Evolutionary conservation across 2,797 vertebrate species (phyloP).

Genomic region (Takifugu ocellatus): DNA sequence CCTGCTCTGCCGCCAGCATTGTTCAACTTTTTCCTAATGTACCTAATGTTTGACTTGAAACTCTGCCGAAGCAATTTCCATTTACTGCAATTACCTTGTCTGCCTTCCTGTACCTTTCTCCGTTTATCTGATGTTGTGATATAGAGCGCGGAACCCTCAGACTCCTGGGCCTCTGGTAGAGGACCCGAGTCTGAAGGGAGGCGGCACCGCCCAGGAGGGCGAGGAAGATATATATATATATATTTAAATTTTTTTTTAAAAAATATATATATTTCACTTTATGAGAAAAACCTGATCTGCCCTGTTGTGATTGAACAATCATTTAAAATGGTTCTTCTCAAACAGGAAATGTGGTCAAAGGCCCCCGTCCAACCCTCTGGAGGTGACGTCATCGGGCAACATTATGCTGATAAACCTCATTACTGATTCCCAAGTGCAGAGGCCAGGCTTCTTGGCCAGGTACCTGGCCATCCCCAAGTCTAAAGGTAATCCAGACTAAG

Average conservation of each 20-base stretch:
- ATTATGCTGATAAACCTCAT: constrained; percentile 76
- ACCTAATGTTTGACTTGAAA: constrained; percentile 64
- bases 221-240: not conserved
- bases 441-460: constrained; percentile 64
- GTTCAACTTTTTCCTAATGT: constrained; percentile 53
- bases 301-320: not conserved
- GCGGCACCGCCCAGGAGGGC: too few species aligned
- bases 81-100: constrained; percentile 26
- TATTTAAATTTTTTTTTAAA: constrained; percentile 14
- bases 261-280: constrained; percentile 8
- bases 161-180: too few species aligned
- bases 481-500: constrained; percentile 41
- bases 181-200: too few species aligned
- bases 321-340: not conserved
- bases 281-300: not conserved
- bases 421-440: constrained; percentile 51
- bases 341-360: constrained; percentile 78
- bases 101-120: constrained; percentile 32
- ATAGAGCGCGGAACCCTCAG: too few species aligned
- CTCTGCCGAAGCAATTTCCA: constrained; percentile 49
- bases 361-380: constrained; percentile 73
- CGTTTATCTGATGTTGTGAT: constrained; percentile 39
- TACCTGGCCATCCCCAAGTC: constrained; percentile 50
- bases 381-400: constrained; percentile 75
- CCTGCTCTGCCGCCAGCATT: constrained; percentile 35